Base-by-base conservation (phyloP, 2,888 invertebrate species). In the Acleris holmiana region DNA sequence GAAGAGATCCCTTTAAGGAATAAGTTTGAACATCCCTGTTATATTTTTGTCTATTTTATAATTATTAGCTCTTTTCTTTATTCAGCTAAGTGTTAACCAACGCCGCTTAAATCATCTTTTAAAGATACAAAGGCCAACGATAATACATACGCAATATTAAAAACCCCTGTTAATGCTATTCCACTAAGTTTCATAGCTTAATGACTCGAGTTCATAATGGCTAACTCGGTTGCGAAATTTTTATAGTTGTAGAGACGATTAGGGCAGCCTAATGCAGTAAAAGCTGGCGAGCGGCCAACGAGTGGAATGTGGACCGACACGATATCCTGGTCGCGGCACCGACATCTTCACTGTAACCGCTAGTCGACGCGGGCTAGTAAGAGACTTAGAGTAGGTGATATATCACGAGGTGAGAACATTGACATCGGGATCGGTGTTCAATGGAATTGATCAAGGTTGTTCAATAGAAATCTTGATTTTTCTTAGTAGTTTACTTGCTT, bases 231-330 rank as follows among this genome's bases (percentile, higher is more conserved):
- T 49, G n/a, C 17, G 21, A 19, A 23, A 46, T 55, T 55, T 46
- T 55, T 54, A 19, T n/a, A 21, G 41, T 17, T 41, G 44, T n/a
- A 15, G 25, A 17, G 41, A 21, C 62, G 50, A 56, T 55, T 21
- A 50, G 56, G 25, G 51, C 63, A 58, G 60, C 67, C 23, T 19
- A 57, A 41, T 53, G 58, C 56, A 49, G 61, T 61, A 70, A 61
- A 62, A 17, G 65, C 69, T 71, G 69, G 73, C 71, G 51, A 58
- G 47, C 51, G 25, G 66, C 73, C 73, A 72, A 55, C 51, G 1
- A 46, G 56, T 2, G 44, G 44, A 44, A 44, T 44, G 44, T 44
- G 15, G 44, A 17, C 44, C 44, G 60, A 25, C 40, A 7, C 23
- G 50, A 46, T 15, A 41, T 15, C 8, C 44, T 35, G 44, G 58